These are phyloP conservation scores for Salticus scenicus DNA, from an alignment of 2,888 invertebrate genomes.

Conservation along the genomic window DNA sequence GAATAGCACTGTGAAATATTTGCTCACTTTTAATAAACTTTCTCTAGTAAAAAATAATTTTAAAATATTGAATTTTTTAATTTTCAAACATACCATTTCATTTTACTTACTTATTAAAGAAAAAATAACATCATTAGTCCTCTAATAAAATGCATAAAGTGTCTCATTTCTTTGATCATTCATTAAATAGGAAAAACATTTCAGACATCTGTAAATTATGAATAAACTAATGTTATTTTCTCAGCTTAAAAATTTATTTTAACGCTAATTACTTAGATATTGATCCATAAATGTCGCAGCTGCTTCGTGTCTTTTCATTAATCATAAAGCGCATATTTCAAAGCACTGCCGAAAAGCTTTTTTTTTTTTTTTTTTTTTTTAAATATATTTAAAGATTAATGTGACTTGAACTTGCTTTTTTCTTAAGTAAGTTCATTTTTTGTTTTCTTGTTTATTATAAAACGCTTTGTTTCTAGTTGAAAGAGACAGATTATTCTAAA, in stretches of 20 bases:
- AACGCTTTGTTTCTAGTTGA: no score
- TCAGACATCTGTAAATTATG: not conserved
- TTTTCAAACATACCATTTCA: no score
- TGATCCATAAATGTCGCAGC: slow-evolving; percentile 26
- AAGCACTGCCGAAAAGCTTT: not conserved
- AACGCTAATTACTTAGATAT: slow-evolving; percentile 31
- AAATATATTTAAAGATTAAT: not conserved
- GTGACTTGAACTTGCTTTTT: not conserved
- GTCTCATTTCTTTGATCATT: not conserved
- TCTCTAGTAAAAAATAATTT: no score
- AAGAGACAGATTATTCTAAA: no score
- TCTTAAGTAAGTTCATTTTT: not conserved
- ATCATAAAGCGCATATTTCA: not conserved
- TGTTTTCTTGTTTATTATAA: no score
- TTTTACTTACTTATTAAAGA: no score
- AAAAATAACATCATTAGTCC: no score
- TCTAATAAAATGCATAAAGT: no score
- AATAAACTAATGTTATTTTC: not conserved
- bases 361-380: no score
- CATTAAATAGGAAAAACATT: slow-evolving; percentile 14
- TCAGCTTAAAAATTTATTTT: not conserved
- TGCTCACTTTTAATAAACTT: no score
- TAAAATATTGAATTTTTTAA: no score
- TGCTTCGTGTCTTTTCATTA: slow-evolving; percentile 30
- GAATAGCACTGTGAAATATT: no score